Evolutionary conservation across 92 coral and sea anemone species (phyloP), one percentile per base, ranked within the genome.

Genomic region (Actinernus sp.): DNA sequence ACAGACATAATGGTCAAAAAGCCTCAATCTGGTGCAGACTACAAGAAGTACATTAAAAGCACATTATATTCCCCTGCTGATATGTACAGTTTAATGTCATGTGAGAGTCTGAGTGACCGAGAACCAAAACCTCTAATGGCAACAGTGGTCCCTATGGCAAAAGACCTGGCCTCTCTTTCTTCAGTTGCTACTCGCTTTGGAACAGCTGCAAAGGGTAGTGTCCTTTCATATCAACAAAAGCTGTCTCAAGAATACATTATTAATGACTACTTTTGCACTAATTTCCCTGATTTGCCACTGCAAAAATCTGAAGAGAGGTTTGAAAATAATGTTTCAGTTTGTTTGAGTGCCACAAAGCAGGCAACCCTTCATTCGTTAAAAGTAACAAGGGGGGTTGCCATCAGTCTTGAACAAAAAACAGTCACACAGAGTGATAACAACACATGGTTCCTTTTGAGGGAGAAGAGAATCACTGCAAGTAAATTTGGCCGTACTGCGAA

Each of bases 401-500:
- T 70, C 22, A 63, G 55, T 52, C 19, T 69, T 53, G 52, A 80
- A 29, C 44, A 71, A 31, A 44, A 38, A 36, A 84, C 91, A 20
- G 57, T 67, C 22, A 68, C 68, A 21, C 86, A 84, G 49, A 78
- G 77, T 47, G 26, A 49, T 13, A 70, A 37, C 39, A 28, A 33
- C 13, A n/a, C 79, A 19, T 79, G 91, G 91, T 77, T 70, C 36
- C 10, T 63, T 9, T 63, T 84, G 52, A 39, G 75, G 14, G 34
- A 24, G 12, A 85, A 85, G 43, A 28, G 79, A 51, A 86, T 79
- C 12, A 80, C 87, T 20, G 88, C 87, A 13, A 86, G 92, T 53
- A 79, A 86, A 28, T 79, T 72, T 86, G 79, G 87, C 26, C 27
- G 46, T 34, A 66, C 49, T 34, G 79, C 87, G 2, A 63, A 41